Evolutionary conservation across 1,140 invertebrate genomes (phyloP), one percentile per base, ranked within the genome.

Genomic region (Lithobius niger): DNA sequence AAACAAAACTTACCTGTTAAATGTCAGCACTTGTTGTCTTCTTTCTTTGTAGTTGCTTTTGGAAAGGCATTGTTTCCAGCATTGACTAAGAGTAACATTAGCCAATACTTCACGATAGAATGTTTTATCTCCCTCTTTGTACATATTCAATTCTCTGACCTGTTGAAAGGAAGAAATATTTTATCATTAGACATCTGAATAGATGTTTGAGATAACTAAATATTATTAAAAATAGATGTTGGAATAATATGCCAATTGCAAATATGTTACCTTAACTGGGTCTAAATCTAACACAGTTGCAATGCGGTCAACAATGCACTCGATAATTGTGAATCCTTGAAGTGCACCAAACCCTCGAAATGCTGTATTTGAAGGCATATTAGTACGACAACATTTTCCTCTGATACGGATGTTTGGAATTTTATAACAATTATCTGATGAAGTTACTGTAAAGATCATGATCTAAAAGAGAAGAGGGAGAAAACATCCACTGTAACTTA

Each of bases 291-390:
- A 68, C 61, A 77, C 78, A 44, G 79, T 75, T 2, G 89, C 87
- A 19, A 93, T 76, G 60, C 87, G 79, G 47, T 81, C 73, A 22
- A 90, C 76, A 40, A 90, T 82, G 58, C 76, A 80, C 72, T 95
- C 90, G 0, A 77, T 81, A 1, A 80, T 75, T 65, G 89, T 83
- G 87, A 92, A 92, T 26, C 83, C 88, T 60, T 93, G 89, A 0
- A 89, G 89, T 0, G 82, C 88, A 15, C 89, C 88, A 66, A 92
- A 93, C 16, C 88, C 89, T 60, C 89, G 71, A 63, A 92, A 94
- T 3, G 90, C 90, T 0, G 90, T 94, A 63, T 92, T 93, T 0
- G 88, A 88, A 0, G 86, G 80, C 21, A 91, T 66, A 74, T 93
- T 91, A 0, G 89, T 93, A 69, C 79, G 84, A 64, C 88, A 92